A percentile compares a stretch with the other conserved stretches of the same genome.
Evolutionary conservation across 1,140 invertebrate species (phyloP).

Genomic region (Macrocentrus cingulum): DNA sequence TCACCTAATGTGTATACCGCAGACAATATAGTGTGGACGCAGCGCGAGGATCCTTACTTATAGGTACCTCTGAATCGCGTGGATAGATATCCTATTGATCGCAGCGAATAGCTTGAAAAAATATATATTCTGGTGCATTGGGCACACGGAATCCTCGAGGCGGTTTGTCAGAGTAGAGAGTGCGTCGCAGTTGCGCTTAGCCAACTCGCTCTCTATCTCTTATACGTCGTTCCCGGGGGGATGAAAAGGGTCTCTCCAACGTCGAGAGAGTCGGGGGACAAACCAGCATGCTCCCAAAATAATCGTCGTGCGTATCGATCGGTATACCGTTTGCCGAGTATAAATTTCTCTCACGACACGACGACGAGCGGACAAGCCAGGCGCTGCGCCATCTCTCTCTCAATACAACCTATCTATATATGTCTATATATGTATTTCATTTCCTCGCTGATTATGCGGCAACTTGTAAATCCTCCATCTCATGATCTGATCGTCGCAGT

Average conservation of each 20-base stretch:
- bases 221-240: slow-evolving; percentile 8
- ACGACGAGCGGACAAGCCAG: slow-evolving; percentile 20
- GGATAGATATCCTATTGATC: no score
- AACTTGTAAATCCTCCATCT: no score
- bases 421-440: background rate
- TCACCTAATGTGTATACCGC: no score
- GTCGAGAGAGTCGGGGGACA: slow-evolving; percentile 14
- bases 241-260: slow-evolving; percentile 24
- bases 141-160: slow-evolving; percentile 12
- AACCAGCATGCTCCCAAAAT: slow-evolving; percentile 33
- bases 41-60: no score
- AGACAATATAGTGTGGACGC: no score
- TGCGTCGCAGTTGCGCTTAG: slow-evolving; percentile 28
- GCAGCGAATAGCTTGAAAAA: no score
- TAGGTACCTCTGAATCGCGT: no score
- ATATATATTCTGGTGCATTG: background rate
- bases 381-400: background rate
- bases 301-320: slow-evolving; percentile 36
- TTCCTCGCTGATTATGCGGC: no score
- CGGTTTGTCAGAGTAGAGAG: slow-evolving; percentile 26
- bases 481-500: no score
- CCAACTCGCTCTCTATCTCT: slow-evolving; percentile 14
- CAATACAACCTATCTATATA: no score
- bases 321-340: slow-evolving; percentile 24
- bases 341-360: slow-evolving; percentile 21